These are phyloP conservation scores for Mobula hypostoma DNA, from an alignment of 2,113 vertebrate species.

Conservation along the genomic window DNA sequence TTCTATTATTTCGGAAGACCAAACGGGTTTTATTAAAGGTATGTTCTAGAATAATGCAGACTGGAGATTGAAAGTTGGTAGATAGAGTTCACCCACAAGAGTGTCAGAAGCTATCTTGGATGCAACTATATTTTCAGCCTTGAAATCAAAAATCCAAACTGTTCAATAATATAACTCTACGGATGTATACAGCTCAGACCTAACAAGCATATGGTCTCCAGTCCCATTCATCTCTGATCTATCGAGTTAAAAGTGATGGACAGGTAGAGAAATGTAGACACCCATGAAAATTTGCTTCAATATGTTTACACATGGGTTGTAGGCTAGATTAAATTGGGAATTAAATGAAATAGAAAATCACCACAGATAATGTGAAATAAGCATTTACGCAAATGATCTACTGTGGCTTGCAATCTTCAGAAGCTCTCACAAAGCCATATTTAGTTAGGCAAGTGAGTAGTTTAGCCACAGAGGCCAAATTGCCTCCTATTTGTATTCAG, in stretches of 20 bases:
- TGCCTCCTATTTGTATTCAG: background rate
- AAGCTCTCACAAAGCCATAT: background rate
- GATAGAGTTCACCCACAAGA: background rate
- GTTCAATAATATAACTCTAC: background rate
- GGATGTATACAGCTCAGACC: background rate
- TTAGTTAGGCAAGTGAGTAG: background rate
- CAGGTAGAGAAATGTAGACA: background rate
- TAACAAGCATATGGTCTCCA: background rate
- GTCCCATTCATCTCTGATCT: background rate
- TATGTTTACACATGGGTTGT: background rate
- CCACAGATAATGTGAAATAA: background rate
- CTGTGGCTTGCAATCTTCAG: background rate
- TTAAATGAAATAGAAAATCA: background rate
- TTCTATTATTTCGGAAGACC: too few species aligned
- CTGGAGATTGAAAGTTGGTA: background rate
- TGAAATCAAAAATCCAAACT: background rate
- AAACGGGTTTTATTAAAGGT: too few species aligned
- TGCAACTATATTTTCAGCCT: background rate
- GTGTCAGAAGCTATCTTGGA: background rate
- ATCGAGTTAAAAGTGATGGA: background rate
- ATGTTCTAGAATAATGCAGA: background rate
- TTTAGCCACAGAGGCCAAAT: background rate
- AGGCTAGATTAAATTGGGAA: background rate
- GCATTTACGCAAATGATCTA: background rate
- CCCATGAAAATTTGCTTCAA: background rate